Evolutionary conservation across 2,113 vertebrate species (phyloP).

Genomic region (Nyctereutes procyonoides): DNA sequence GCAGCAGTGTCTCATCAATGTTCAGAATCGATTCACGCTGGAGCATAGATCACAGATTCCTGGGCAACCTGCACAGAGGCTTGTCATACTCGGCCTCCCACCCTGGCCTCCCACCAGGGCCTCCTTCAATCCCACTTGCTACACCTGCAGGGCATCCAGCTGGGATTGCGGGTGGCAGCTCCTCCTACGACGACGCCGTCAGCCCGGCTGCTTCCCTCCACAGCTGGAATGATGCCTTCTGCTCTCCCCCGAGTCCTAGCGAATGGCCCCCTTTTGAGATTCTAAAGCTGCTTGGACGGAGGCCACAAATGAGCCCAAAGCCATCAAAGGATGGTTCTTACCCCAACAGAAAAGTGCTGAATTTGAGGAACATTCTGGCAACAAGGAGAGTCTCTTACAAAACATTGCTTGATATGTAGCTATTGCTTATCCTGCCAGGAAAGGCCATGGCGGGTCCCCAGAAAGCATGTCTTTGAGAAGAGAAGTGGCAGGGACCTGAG

Average conservation of each 20-base stretch:
- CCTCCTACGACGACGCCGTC: background rate
- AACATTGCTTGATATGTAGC: background rate
- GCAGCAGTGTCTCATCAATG: background rate
- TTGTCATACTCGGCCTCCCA: constrained; percentile 14
- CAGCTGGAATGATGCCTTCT: constrained; percentile 26
- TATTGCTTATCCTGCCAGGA: constrained; percentile 30
- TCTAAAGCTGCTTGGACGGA: background rate
- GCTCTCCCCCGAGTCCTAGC: background rate
- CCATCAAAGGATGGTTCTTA: background rate
- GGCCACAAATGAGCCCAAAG: background rate
- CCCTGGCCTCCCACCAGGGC: background rate
- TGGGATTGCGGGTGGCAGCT: background rate
- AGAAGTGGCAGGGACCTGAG: background rate
- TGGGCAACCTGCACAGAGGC: background rate
- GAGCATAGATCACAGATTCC: background rate
- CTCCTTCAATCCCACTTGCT: background rate
- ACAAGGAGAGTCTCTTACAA: constrained; percentile 31
- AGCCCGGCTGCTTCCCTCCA: constrained; percentile 2
- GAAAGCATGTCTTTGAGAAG: background rate
- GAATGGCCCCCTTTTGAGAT: background rate
- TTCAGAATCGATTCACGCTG: background rate
- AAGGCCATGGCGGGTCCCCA: background rate
- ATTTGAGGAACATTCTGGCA: constrained; percentile 14
- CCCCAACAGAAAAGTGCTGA: constrained; percentile 17
- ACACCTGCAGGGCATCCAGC: background rate